Evolutionary conservation across 2,113 vertebrate genomes (phyloP).

Genomic region (Cephalopterus ornatus): DNA sequence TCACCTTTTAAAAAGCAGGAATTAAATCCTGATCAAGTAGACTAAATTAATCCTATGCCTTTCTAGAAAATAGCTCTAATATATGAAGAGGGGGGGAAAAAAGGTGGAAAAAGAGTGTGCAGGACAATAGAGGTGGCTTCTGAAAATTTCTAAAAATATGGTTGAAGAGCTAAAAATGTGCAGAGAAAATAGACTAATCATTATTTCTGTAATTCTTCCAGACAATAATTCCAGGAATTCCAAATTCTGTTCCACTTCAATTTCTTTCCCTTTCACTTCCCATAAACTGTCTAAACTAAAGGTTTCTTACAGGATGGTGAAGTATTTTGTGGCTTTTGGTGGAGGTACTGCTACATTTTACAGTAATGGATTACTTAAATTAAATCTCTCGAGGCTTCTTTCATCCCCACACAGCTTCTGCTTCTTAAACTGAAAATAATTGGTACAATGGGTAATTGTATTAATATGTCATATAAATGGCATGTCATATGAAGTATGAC

Average conservation of each 20-base stretch:
- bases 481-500: neutral
- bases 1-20: neutral
- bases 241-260: neutral
- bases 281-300: neutral
- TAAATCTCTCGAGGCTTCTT: neutral
- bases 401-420: neutral
- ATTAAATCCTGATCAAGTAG: neutral
- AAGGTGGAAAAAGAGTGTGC: rapidly evolving
- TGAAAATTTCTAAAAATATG: neutral
- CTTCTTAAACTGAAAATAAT: neutral
- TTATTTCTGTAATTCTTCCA: neutral
- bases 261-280: neutral
- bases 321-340: neutral
- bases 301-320: neutral
- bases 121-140: neutral
- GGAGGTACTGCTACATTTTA: neutral
- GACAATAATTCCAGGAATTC: neutral
- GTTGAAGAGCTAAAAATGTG: neutral
- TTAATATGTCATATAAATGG: neutral
- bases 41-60: neutral
- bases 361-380: neutral
- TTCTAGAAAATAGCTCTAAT: neutral
- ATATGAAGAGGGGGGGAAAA: rapidly evolving
- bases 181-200: neutral
- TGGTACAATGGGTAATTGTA: neutral